Conservation (phyloP, 2,888 invertebrate species). For the Erebia epiphron region DNA sequence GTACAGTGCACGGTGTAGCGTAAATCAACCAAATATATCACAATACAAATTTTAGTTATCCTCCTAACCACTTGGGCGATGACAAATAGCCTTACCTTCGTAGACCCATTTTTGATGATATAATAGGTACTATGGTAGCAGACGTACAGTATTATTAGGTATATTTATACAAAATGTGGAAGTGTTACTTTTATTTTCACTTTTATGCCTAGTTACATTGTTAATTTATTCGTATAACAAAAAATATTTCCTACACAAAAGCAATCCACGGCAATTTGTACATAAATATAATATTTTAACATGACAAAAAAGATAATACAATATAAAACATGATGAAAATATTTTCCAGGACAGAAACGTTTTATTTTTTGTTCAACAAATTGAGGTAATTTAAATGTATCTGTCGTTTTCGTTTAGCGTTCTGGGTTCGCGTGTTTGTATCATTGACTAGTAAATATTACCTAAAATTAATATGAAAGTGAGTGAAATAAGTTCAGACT, state of each 20-base stretch:
- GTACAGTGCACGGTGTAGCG: too few relatives aligned
- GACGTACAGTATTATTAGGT: neutral
- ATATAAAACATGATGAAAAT: neutral
- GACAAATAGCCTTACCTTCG: too few relatives aligned
- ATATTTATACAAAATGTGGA: neutral
- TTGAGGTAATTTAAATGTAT: conserved; percentile 2
- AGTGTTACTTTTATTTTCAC: neutral
- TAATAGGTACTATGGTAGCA: neutral
- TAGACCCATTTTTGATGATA: too few relatives aligned
- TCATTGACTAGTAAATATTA: too few relatives aligned
- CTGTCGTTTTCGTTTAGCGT: too few relatives aligned
- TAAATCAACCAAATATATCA: too few relatives aligned
- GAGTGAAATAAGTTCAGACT: too few relatives aligned
- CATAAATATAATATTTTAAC: conserved; percentile 2
- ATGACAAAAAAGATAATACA: neutral
- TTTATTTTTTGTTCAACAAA: conserved; percentile 33
- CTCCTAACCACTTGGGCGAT: too few relatives aligned
- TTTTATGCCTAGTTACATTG: neutral
- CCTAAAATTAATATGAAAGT: too few relatives aligned
- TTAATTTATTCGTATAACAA: neutral
- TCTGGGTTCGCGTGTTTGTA: too few relatives aligned
- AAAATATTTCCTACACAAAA: neutral
- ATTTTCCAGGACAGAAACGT: neutral
- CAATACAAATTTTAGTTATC: too few relatives aligned
- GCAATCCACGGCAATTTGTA: conserved; percentile 5